phyloP scores from a whole-genome alignment of 2,113 vertebrate genomes.

The Macquaria ambigua region DNA sequence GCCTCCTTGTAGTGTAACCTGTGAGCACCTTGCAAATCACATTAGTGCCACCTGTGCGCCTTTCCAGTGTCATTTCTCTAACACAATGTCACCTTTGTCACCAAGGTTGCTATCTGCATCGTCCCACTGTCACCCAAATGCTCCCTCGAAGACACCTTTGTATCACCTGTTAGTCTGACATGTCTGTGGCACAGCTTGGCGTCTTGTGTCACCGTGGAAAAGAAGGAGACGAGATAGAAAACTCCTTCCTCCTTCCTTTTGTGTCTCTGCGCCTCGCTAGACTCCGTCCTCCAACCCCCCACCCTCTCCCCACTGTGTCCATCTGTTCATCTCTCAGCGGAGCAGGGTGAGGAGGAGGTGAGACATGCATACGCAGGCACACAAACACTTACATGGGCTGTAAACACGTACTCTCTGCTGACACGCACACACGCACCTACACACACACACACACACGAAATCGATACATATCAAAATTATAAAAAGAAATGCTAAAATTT shows the following conservation, averaged over 20 bases:
- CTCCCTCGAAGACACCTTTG: conserved; percentile 57
- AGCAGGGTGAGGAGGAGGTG: conserved; percentile 76
- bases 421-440: background rate
- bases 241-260: conserved; percentile 62
- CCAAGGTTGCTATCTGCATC: conserved; percentile 63
- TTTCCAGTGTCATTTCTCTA: conserved; percentile 21
- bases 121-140: conserved; percentile 64
- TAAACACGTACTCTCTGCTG: conserved; percentile 60
- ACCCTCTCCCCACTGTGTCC: conserved; percentile 67
- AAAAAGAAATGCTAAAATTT: no score
- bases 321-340: conserved; percentile 77
- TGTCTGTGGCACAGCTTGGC: conserved; percentile 55
- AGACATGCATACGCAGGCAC: conserved; percentile 64
- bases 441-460: background rate
- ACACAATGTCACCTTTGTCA: conserved; percentile 60
- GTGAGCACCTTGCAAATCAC: conserved; percentile 40
- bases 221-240: conserved; percentile 41
- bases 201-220: conserved; percentile 42
- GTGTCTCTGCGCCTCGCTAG: conserved; percentile 53
- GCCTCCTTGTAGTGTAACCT: conserved; percentile 29
- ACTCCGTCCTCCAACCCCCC: conserved; percentile 34
- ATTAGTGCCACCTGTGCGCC: conserved; percentile 35
- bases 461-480: background rate
- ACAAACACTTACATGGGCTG: conserved; percentile 68
- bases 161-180: conserved; percentile 76